Evolutionary conservation across 2,888 invertebrate genomes (phyloP).

Genomic region (Agrochola circellaris): DNA sequence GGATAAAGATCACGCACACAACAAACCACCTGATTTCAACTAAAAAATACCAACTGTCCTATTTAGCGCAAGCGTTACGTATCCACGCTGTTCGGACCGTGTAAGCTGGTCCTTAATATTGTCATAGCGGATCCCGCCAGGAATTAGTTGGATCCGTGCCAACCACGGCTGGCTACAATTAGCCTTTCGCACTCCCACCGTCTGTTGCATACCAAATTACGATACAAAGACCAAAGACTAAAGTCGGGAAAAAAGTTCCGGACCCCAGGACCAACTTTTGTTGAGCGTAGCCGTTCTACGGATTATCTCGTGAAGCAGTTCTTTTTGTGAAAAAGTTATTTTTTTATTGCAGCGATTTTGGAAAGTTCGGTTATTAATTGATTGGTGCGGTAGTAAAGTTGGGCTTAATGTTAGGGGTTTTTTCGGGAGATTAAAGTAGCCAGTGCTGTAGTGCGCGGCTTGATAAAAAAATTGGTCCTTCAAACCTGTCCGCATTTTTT

Average conservation of each 20-base stretch:
- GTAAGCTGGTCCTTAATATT: conserved; percentile 65
- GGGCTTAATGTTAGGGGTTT: conserved; percentile 34
- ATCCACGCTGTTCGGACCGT: conserved; percentile 39
- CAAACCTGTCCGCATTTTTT: neutral
- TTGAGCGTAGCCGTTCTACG: conserved; percentile 49
- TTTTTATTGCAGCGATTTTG: conserved; percentile 53
- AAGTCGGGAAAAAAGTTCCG: conserved; percentile 47
- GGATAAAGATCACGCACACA: conserved; percentile 8
- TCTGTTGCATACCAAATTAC: conserved; percentile 67
- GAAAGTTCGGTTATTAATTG: conserved; percentile 63
- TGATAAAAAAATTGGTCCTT: neutral
- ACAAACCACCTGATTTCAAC: conserved; percentile 15
- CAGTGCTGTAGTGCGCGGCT: conserved; percentile 4
- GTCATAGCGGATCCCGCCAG: conserved; percentile 57
- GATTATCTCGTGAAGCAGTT: conserved; percentile 57
- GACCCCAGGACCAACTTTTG: conserved; percentile 50
- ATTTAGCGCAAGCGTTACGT: conserved; percentile 40
- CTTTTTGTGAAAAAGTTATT: conserved; percentile 45
- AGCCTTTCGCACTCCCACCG: conserved; percentile 64
- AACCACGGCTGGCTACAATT: conserved; percentile 67
- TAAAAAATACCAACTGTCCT: conserved; percentile 21
- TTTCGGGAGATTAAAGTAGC: conserved; percentile 7
- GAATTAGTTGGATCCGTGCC: conserved; percentile 66
- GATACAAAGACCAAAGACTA: conserved; percentile 63
- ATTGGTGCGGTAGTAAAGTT: conserved; percentile 59